A percentile compares a stretch with the other conserved stretches of the same genome.
Evolutionary conservation across 2,797 vertebrate genomes (phyloP).

Genomic region (Pterois miles): DNA sequence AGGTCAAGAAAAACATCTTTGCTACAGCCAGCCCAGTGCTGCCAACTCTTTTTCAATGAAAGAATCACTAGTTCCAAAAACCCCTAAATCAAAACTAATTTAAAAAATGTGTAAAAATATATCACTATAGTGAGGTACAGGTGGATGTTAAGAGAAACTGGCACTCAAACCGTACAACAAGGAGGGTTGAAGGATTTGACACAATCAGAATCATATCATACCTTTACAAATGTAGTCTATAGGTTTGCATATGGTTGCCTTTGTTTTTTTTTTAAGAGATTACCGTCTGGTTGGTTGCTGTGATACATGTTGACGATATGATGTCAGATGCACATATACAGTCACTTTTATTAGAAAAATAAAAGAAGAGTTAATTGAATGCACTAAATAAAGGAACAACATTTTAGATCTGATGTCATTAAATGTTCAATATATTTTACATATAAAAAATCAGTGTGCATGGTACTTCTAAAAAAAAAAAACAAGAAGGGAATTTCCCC

Average conservation of each 20-base stretch:
- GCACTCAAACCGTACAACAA: not conserved
- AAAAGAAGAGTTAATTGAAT: slow-evolving; percentile 1
- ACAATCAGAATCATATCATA: slow-evolving; percentile 58
- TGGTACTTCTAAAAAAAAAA: too few relatives aligned
- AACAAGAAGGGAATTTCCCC: too few relatives aligned
- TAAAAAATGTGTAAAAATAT: too few relatives aligned
- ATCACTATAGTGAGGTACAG: slow-evolving; percentile 20
- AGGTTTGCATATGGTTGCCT: slow-evolving; percentile 78
- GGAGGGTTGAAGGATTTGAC: slow-evolving; percentile 53
- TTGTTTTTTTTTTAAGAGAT: slow-evolving; percentile 60
- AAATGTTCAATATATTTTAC: too few relatives aligned
- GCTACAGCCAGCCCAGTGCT: too few relatives aligned
- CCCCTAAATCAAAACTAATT: too few relatives aligned
- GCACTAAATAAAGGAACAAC: too few relatives aligned
- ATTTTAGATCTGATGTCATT: too few relatives aligned
- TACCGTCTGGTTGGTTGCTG: slow-evolving; percentile 22
- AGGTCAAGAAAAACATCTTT: too few relatives aligned
- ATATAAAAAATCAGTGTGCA: too few relatives aligned
- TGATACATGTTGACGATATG: slow-evolving; percentile 13
- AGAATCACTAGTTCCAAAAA: too few relatives aligned
- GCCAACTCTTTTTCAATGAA: too few relatives aligned
- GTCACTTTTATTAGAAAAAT: not conserved
- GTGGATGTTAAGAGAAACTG: slow-evolving; percentile 19
- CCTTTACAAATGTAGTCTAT: slow-evolving; percentile 65
- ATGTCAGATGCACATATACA: not conserved